Base-by-base conservation (phyloP, 2,113 vertebrate genomes). In the Mungos mungo region DNA sequence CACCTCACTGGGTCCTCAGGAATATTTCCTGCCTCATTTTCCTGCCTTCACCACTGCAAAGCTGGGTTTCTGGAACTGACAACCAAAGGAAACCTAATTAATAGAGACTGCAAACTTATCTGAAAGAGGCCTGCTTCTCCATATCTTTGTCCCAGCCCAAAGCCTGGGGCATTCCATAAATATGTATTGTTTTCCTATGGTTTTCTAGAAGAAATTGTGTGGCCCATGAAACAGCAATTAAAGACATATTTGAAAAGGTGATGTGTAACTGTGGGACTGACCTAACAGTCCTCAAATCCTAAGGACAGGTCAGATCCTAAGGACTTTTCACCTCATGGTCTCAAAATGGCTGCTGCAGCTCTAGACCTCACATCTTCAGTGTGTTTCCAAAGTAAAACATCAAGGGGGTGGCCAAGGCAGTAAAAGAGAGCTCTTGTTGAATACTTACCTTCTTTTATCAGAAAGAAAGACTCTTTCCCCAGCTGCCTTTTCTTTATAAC, bases 131-230 rank as follows among this genome's bases (percentile, higher is more conserved):
- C 27, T 69, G 29, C n/a, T 91, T 88, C 63, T 31, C 66, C 69
- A 33, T 19, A 31, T 80, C 63, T 90, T 76, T 10, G 16, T 47
- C 33, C 80, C 76, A 65, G 1, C 41, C 95, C 57, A 90, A 41
- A 92, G 33, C 66, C 88, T 71, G 29, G 10, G 14, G 7, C 19
- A 60, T n/a, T 95, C 16, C 69, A n/a, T 87, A 87, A 93, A 72
- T 45, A 94, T 27, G 65, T 93, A 41, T 63, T 92, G 69, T 84
- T 83, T 96, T 68, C 74, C n/a, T 72, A 50, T 41, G 47, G 84
- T 86, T 69, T 80, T 60, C 41, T 57, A 47, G 33, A 83, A n/a
- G 71, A 97, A 94, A 76, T 0, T 29, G 27, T 87, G 45, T 87
- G 88, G 25, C 65, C 41, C 15, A 76, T 80, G 19, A 92, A n/a